These are phyloP conservation scores for Eristalis intricaria DNA, from an alignment of 2,888 invertebrate species.

Conservation along the genomic window DNA sequence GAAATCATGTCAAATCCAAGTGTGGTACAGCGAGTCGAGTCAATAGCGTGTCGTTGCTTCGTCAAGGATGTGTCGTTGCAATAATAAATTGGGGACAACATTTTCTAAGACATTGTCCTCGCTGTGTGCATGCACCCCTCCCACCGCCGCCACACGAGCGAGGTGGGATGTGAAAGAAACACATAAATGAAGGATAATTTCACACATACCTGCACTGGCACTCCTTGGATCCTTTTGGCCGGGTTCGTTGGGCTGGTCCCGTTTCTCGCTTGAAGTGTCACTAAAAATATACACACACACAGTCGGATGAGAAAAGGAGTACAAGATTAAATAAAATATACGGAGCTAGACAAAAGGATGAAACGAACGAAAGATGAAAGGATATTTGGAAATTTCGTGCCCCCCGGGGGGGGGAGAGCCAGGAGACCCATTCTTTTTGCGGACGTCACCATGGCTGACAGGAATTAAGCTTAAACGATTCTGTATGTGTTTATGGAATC, in stretches of 20 bases:
- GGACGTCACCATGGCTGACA: constrained; percentile 27
- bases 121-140: neutral
- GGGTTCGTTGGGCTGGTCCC: constrained; percentile 11
- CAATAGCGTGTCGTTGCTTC: constrained; percentile 35
- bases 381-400: constrained; percentile 26
- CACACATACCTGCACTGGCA: constrained; percentile 60
- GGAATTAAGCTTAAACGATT: constrained; percentile 17
- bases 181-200: constrained; percentile 51
- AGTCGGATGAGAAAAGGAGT: neutral
- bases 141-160: neutral
- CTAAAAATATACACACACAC: constrained; percentile 32
- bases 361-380: constrained; percentile 38
- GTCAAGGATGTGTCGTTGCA: constrained; percentile 28
- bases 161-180: constrained; percentile 41
- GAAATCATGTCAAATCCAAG: constrained; percentile 39
- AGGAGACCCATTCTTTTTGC: neutral
- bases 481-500: neutral
- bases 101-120: constrained; percentile 1
- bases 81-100: constrained; percentile 45
- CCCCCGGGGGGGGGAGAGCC: neutral
- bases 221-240: constrained; percentile 46
- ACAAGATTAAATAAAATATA: constrained; percentile 29
- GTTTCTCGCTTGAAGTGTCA: constrained; percentile 58
- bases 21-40: constrained; percentile 35
- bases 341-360: neutral